Percentiles rank a stretch among this genome's conserved stretches.
phyloP scores from a whole-genome alignment of 2,113 vertebrate species.

The Eulemur rufifrons region DNA sequence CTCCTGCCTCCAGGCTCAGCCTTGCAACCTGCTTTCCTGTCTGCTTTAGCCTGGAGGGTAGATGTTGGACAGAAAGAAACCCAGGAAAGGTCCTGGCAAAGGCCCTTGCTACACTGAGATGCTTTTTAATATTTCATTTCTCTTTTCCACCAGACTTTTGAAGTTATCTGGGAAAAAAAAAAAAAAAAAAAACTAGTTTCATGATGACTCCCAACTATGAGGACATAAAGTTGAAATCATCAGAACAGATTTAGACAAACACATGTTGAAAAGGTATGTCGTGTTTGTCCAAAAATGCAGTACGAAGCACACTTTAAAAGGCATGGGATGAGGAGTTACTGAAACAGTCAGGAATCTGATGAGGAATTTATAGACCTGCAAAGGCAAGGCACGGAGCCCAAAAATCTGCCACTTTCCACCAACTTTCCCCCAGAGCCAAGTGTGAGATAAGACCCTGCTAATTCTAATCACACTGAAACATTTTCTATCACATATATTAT shows the following conservation, averaged over 20 bases:
- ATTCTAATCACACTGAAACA: conserved; percentile 21
- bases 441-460: conserved; percentile 41
- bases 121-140: neutral
- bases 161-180: neutral
- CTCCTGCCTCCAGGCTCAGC: neutral
- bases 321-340: conserved; percentile 38
- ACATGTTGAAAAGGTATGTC: neutral
- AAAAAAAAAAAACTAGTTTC: neutral
- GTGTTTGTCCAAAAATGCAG: neutral
- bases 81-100: neutral
- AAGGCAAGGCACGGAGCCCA: conserved; percentile 44
- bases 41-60: neutral
- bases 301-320: neutral
- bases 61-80: neutral
- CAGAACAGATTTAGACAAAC: conserved; percentile 7
- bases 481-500: neutral
- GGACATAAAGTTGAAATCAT: neutral
- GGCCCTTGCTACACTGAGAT: neutral
- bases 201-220: neutral
- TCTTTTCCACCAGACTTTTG: conserved; percentile 31
- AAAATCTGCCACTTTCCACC: conserved; percentile 36
- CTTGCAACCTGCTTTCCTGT: neutral
- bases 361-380: conserved; percentile 74
- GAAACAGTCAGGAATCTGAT: conserved; percentile 67
- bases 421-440: neutral